Evolutionary conservation across 2,797 vertebrate species (phyloP).

Genomic region (Molothrus aeneus): DNA sequence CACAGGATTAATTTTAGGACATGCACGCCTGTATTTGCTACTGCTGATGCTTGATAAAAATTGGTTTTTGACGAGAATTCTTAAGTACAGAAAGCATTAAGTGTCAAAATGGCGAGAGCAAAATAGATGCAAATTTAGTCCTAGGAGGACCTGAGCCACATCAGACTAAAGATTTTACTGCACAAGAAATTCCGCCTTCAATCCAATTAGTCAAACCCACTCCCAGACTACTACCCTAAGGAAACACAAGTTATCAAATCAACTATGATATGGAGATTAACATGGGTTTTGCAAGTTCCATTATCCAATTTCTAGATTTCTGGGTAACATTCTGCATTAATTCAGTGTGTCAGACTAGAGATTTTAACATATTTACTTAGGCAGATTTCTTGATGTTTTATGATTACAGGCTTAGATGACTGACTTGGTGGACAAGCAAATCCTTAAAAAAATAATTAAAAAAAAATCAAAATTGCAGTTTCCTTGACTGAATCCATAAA

Average conservation of each 20-base stretch:
- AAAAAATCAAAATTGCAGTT: background rate
- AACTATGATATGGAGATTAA: background rate
- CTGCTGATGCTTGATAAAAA: conserved; percentile 29
- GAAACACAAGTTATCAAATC: background rate
- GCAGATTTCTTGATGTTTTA: conserved; percentile 27
- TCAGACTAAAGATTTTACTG: background rate
- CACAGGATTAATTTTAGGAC: conserved; percentile 57
- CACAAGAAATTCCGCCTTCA: conserved; percentile 58
- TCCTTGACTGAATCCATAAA: conserved; percentile 20
- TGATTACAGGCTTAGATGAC: conserved; percentile 24
- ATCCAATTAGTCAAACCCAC: conserved; percentile 1
- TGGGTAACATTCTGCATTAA: background rate
- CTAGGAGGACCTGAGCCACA: conserved; percentile 18
- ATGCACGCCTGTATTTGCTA: conserved; percentile 62
- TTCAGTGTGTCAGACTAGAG: background rate
- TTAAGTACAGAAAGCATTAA: conserved; percentile 23
- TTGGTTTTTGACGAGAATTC: conserved; percentile 12
- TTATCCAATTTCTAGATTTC: background rate
- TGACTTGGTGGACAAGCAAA: background rate
- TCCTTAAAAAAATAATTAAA: background rate
- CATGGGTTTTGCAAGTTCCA: background rate
- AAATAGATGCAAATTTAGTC: conserved; percentile 48
- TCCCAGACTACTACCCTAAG: background rate
- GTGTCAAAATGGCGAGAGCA: conserved; percentile 9
- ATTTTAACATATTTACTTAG: background rate